phyloP scores from a whole-genome alignment of 2,113 vertebrate species.

The Picathartes gymnocephalus region DNA sequence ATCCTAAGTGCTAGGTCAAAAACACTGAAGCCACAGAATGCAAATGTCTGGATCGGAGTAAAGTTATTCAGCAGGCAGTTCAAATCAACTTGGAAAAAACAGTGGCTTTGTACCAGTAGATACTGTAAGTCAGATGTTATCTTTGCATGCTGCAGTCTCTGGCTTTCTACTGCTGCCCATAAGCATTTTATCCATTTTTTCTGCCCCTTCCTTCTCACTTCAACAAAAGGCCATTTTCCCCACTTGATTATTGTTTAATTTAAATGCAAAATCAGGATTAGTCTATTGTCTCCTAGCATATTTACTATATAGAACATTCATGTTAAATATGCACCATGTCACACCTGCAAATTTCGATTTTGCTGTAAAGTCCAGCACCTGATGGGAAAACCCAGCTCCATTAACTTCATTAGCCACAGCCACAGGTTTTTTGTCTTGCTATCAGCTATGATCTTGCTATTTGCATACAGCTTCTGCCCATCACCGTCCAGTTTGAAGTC shows the following conservation, averaged over 20 bases:
- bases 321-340: neutral
- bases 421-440: neutral
- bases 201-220: neutral
- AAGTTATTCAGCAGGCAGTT: neutral
- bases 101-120: neutral
- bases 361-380: neutral
- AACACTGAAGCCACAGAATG: slow-evolving; percentile 17
- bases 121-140: neutral
- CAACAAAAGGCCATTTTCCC: neutral
- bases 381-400: neutral
- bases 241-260: neutral
- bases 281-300: neutral
- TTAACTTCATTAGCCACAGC: neutral
- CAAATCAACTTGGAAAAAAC: neutral
- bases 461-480: neutral
- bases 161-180: neutral
- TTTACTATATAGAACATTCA: neutral
- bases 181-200: neutral
- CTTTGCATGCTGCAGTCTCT: neutral
- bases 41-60: neutral
- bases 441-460: neutral
- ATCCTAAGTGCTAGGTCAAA: neutral
- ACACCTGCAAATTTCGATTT: neutral
- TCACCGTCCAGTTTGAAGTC: neutral
- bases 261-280: neutral